A percentile compares a stretch with the other conserved stretches of the same genome.
Evolutionary conservation across 1,140 invertebrate genomes (phyloP).

Genomic region (Subanguina moxae): DNA sequence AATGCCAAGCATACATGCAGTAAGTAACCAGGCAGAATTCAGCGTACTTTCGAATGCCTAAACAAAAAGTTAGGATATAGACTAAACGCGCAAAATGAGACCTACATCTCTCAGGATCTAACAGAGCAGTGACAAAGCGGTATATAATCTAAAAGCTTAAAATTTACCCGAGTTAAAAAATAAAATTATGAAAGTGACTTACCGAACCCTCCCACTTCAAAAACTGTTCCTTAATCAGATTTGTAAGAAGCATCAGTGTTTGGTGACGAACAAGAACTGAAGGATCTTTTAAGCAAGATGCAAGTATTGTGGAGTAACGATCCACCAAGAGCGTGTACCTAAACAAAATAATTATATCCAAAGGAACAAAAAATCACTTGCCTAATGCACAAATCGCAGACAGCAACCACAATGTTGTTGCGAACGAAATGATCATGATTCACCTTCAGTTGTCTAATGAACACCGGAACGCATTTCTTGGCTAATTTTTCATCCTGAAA

Average conservation of each 20-base stretch:
- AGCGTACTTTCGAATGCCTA: slow-evolving; percentile 33
- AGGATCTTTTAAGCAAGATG: slow-evolving; percentile 60
- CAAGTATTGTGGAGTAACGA: slow-evolving; percentile 59
- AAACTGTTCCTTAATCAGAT: slow-evolving; percentile 58
- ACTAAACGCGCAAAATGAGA: too few species aligned
- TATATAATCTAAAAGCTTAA: slow-evolving; percentile 56
- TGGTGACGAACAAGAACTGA: slow-evolving; percentile 60
- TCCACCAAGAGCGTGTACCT: slow-evolving; percentile 61
- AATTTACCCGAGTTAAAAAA: too few species aligned
- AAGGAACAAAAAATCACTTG: slow-evolving; percentile 21
- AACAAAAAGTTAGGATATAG: too few species aligned
- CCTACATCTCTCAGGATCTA: slow-evolving; percentile 52
- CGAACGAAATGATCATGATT: slow-evolving; percentile 57
- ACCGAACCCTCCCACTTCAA: slow-evolving; percentile 61
- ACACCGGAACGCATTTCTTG: slow-evolving; percentile 60
- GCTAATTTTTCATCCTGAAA: slow-evolving; percentile 60
- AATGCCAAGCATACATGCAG: too few species aligned
- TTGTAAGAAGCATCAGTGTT: slow-evolving; percentile 60
- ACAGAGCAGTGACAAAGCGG: slow-evolving; percentile 59
- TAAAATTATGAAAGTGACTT: slow-evolving; percentile 2
- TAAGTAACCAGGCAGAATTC: slow-evolving; percentile 59
- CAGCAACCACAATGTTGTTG: slow-evolving; percentile 61
- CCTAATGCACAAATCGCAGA: slow-evolving; percentile 61
- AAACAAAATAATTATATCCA: slow-evolving; percentile 5
- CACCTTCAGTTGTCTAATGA: slow-evolving; percentile 60